phyloP scores from a whole-genome alignment of 2,797 vertebrate species.

The Loriculus beryllinus region DNA sequence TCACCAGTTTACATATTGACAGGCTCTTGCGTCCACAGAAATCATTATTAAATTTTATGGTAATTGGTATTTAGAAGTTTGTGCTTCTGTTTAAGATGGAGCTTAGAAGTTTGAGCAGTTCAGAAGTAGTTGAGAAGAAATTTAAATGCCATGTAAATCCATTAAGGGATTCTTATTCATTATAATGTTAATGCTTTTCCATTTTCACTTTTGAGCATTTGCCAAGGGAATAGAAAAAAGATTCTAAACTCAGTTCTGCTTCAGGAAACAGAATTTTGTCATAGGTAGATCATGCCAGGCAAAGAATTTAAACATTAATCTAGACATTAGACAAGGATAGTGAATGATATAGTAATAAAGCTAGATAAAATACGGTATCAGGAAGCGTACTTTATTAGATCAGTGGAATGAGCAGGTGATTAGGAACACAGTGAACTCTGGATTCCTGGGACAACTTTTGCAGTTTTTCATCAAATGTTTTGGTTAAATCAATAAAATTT shows the following conservation, averaged over 20 bases:
- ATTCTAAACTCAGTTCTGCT: not conserved
- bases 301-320: not conserved
- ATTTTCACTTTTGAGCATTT: not conserved
- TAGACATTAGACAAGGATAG: not conserved
- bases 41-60: not conserved
- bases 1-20: not conserved
- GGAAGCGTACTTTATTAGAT: not conserved
- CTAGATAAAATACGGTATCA: not conserved
- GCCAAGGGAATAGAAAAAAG: not conserved
- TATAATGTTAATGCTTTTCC: not conserved
- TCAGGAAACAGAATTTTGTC: not conserved
- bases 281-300: not conserved
- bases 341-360: not conserved
- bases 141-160: not conserved
- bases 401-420: not conserved
- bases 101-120: not conserved
- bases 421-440: not conserved
- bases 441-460: not conserved
- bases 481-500: not conserved
- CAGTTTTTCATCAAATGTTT: not conserved
- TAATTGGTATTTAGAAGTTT: not conserved
- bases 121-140: not conserved
- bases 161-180: not conserved
- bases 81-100: not conserved
- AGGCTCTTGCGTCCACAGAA: not conserved